Base-by-base conservation (phyloP, 1,140 invertebrate species). In the Temnothorax curvispinosus region DNA sequence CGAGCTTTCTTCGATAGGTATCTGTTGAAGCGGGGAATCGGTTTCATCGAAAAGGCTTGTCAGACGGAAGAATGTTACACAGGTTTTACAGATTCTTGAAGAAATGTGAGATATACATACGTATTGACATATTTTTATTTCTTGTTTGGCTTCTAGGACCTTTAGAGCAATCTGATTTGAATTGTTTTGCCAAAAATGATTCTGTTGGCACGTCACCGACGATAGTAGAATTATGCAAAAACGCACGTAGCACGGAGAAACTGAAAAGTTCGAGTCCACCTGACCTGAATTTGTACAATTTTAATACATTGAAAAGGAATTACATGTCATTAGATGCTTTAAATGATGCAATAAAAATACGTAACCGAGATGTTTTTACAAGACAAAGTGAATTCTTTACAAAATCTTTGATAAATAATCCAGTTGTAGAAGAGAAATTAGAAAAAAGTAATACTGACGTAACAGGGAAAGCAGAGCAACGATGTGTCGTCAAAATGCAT, bases 71-170 rank as follows among this genome's bases (percentile, higher is more conserved):
- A 64, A 64, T 35, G 18, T 78, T 52, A 64, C 6, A 50, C 41
- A 78, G 58, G 58, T 78, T 65, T 71, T 86, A 56, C 41, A 67
- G 1, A 11, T 64, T 35, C 6, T 64, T 32, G 1, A 35, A 77
- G 8, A 41, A 60, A 67, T 82, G 72, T 71, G 38, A 86, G 18
- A 82, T 90, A 54, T 71, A 81, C 27, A 88, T 56, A 47, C 7
- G 32, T 41, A 44, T 81, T 74, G 89, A 85, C 74, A 88, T 71
- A 85, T 76, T 76, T 76, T 27, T 50, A 41, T 58, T 77, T 15
- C 13, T 75, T 35, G 41, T 80, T 32, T 65, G 15, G 11, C 13
- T 60, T 76, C 9, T 50, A 69, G 58, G 13, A 76, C n/a, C 11
- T 44, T 32, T 35, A 44, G 13, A 52, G 21, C 41, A 64, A 54